Evolutionary conservation across 2,888 invertebrate genomes (phyloP).

Genomic region (Coenonympha arcania): DNA sequence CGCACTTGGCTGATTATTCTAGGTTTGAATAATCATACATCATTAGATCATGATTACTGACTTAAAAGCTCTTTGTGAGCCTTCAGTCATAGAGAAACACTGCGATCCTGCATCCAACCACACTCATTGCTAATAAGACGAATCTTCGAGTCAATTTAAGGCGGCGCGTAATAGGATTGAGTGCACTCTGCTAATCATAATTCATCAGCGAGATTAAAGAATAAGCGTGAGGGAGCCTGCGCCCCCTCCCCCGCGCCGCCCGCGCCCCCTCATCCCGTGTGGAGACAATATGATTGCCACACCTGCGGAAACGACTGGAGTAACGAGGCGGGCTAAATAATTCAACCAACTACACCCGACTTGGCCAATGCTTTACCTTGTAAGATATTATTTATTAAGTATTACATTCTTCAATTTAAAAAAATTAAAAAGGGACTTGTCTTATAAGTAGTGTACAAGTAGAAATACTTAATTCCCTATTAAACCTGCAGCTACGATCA

Average conservation of each 20-base stretch:
- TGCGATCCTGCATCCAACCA: conserved; percentile 1
- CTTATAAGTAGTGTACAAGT: too few species aligned
- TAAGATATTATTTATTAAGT: too few species aligned
- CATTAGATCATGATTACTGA: too few species aligned
- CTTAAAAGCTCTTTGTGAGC: too few species aligned
- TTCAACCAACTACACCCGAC: conserved; percentile 55
- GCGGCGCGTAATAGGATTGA: conserved; percentile 66
- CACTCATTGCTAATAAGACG: conserved; percentile 35
- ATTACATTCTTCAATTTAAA: too few species aligned
- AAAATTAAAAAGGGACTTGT: too few species aligned
- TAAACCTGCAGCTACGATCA: too few species aligned
- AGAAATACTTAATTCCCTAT: too few species aligned
- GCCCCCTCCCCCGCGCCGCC: conserved; percentile 27
- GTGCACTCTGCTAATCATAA: conserved; percentile 74
- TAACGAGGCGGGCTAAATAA: conserved; percentile 72
- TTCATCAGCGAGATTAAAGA: conserved; percentile 74
- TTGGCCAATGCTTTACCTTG: conserved; percentile 45
- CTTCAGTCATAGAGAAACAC: not conserved
- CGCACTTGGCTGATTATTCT: too few species aligned
- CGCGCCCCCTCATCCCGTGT: conserved; percentile 33
- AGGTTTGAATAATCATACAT: too few species aligned
- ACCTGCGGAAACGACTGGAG: conserved; percentile 72
- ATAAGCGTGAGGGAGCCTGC: conserved; percentile 53
- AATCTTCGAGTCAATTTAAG: conserved; percentile 49
- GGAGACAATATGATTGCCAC: conserved; percentile 72